Conservation (phyloP, 2,888 invertebrate genomes). For the Pasiphila rectangulata region DNA sequence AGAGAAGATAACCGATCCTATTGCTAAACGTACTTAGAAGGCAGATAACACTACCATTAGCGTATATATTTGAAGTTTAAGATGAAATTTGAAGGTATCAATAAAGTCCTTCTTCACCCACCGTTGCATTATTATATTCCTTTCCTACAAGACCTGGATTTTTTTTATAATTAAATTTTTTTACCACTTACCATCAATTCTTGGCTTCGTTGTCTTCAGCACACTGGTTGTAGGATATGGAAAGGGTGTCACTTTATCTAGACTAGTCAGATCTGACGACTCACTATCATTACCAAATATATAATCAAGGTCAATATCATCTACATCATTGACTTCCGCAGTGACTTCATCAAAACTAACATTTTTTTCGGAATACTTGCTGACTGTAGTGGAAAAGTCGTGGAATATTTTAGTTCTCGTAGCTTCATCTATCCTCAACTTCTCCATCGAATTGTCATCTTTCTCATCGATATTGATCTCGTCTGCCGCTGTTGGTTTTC, state of each 20-base stretch:
- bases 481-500: slow-evolving; percentile 31
- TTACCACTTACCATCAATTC: slow-evolving; percentile 30
- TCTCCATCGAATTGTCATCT: slow-evolving; percentile 57
- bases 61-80: too few species aligned
- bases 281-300: slow-evolving; percentile 22
- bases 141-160: too few species aligned
- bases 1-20: too few species aligned
- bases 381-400: slow-evolving; percentile 67
- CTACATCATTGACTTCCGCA: slow-evolving; percentile 9
- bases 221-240: slow-evolving; percentile 20
- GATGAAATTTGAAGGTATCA: too few species aligned
- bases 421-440: slow-evolving; percentile 61
- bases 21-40: too few species aligned
- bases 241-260: slow-evolving; percentile 9
- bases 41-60: too few species aligned
- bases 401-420: slow-evolving; percentile 63
- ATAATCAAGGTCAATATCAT: slow-evolving; percentile 18
- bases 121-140: too few species aligned
- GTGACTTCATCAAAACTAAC: slow-evolving; percentile 3
- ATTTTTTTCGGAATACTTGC: slow-evolving; percentile 44
- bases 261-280: slow-evolving; percentile 17
- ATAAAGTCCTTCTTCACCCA: too few species aligned
- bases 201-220: slow-evolving; percentile 22
- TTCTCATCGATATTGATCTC: slow-evolving; percentile 25
- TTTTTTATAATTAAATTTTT: too few species aligned